Base-by-base conservation (phyloP, 1,140 invertebrate genomes). In the Drosophila teissieri region DNA sequence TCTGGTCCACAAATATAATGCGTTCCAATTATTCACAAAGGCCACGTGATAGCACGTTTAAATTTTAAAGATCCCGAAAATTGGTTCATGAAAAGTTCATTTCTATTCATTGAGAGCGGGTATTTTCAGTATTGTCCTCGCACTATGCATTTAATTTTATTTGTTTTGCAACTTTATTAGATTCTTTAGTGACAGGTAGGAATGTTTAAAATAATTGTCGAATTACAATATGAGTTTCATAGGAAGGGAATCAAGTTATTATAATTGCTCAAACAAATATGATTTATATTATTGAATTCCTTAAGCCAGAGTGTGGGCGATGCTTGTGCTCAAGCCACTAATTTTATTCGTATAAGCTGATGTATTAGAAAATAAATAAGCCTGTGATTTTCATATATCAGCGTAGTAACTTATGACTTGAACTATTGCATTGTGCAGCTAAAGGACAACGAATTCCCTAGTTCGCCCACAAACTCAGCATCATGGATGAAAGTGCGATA, bases 401-500 rank as follows among this genome's bases (percentile, higher is more conserved):
- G 11, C 8, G 5, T 27, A n/a, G 12, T 42, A 60, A 65, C 42
- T 39, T 48, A 39, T 64, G 2, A 39, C 17, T 34, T 31, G 22
- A 56, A 48, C 27, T 57, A 42, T 27, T 70, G n/a, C 22, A 4
- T 48, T 57, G 5, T 19, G n/a, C 42, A 70, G 67, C 51, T 5
- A 11, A 49, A 31, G 48, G 48, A 51, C 8, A 51, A 27, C 48
- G 34, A 46, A 55, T 56, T 31, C 27, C 70, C 36, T 17, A 10
- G 37, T 27, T 67, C 19, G 40, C 37, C 63, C 45, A 15, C 12
- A 27, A 52, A 15, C 10, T 36, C 45, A 34, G 39, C 31, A 69
- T 63, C 46, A 82, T 82, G 65, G 58, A 61, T 65, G 64, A 63
- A 49, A 63, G 54, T 70, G 61, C 68, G 37, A 67, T 65, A 61